phyloP scores from a whole-genome alignment of 2,888 invertebrate species.

The Copidosoma aretas region DNA sequence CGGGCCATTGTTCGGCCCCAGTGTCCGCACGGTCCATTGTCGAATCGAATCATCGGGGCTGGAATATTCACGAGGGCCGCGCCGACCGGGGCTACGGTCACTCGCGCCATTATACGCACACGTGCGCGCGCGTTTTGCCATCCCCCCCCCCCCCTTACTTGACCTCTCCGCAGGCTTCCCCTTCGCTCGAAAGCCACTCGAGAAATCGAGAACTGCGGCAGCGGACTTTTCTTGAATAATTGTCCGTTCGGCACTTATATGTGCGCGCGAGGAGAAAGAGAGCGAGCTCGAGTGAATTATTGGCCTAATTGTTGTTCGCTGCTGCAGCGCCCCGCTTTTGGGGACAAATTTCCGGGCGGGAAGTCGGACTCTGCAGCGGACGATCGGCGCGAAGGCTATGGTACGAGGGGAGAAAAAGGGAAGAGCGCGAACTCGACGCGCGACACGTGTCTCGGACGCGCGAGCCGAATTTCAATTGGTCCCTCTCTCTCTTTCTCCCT shows the following conservation, averaged over 20 bases:
- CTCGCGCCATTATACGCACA: slow-evolving; percentile 52
- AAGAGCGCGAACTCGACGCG: slow-evolving; percentile 15
- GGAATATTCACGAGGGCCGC: slow-evolving; percentile 53
- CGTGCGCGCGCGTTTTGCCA: slow-evolving; percentile 12
- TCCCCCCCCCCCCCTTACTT: slow-evolving; percentile 8
- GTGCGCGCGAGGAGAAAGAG: too few relatives aligned
- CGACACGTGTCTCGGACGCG: slow-evolving; percentile 49
- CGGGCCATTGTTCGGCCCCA: slow-evolving; percentile 54
- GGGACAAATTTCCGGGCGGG: slow-evolving; percentile 55
- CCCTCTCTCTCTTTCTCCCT: neutral
- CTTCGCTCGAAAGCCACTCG: slow-evolving; percentile 23
- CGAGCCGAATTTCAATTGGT: slow-evolving; percentile 42
- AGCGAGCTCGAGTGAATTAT: slow-evolving; percentile 53
- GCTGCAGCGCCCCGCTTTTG: slow-evolving; percentile 45
- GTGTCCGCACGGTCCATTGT: slow-evolving; percentile 59
- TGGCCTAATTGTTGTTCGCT: slow-evolving; percentile 56
- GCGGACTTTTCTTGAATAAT: slow-evolving; percentile 40
- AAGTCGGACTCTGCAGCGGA: slow-evolving; percentile 20
- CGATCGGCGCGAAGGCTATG: slow-evolving; percentile 16
- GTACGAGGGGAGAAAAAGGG: slow-evolving; percentile 3
- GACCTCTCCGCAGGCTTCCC: slow-evolving; percentile 2
- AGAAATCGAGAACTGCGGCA: neutral
- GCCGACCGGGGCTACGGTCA: slow-evolving; percentile 52
- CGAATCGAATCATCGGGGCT: slow-evolving; percentile 59
- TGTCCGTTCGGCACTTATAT: slow-evolving; percentile 14